Evolutionary conservation across 2,888 invertebrate species (phyloP), one percentile per base, ranked within the genome.

Genomic region (Leucophenga montana): DNA sequence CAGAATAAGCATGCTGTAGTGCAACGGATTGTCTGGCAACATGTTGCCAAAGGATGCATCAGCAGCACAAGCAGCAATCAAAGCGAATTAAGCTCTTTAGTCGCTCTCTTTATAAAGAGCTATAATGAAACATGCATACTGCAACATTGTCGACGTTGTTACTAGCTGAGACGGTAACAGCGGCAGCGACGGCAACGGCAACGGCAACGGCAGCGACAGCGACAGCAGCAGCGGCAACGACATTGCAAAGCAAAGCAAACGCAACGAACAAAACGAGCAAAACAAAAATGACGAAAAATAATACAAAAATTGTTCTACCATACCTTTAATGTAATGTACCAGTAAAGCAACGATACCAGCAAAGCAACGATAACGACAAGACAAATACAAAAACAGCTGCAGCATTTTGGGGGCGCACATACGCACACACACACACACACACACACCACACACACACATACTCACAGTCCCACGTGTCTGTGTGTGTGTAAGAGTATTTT

Each of bases 201-300:
- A 53, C 67, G 59, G 11, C 56, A 54, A 16, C 74, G 62, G 22
- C 44, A 44, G 6, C 68, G 68, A 9, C 11, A 39, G 31, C 54
- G 44, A 13, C 48, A 48, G 11, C 48, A 13, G 3, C 48, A 48
- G 11, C 48, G 13, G 3, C 48, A 50, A 50, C 50, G 50, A 16
- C 50, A 14, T 18, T 20, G 46, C 46, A 48, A 83, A 81, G 4
- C 50, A 14, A 22, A 14, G 46, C 46, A 48, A 83, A 81, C 81
- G 84, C 84, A 81, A 81, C 81, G 84, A 84, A 81, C 81, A 81
- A 81, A 81, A 82, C 81, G 81, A 81, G 82, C 81, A 81, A 84
- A 81, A 81, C 84, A 81, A 81, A 80, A 78, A 80, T 71, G 71
- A 67, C 74, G 78, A 79, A 78, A 76, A 71, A 78, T 69, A 71